Percentiles rank a stretch among this genome's conserved stretches.
phyloP scores from a whole-genome alignment of 2,797 vertebrate genomes.

The Anabas testudineus region DNA sequence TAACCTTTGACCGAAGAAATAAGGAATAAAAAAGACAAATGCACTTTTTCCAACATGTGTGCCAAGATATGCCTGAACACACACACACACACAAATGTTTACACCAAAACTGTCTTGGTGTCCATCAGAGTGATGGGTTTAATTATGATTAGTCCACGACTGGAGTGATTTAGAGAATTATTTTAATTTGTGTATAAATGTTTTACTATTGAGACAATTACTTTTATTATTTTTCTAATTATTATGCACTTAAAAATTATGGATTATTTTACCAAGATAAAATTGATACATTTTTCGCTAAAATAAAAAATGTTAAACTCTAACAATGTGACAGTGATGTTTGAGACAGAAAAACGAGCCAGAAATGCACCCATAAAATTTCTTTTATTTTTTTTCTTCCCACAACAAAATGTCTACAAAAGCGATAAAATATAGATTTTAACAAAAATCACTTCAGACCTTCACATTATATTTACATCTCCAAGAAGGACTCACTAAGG shows the following conservation, averaged over 20 bases:
- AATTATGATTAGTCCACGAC: slow-evolving; percentile 9
- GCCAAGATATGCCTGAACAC: neutral
- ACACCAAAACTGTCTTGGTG: neutral
- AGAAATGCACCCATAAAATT: slow-evolving; percentile 89
- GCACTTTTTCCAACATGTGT: slow-evolving; percentile 51
- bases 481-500: slow-evolving; percentile 88
- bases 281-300: neutral
- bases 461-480: slow-evolving; percentile 94
- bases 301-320: slow-evolving; percentile 16
- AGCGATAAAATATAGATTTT: slow-evolving; percentile 95
- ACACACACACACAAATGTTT: neutral
- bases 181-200: slow-evolving; percentile 19
- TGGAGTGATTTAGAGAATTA: neutral
- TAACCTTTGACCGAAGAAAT: slow-evolving; percentile 73
- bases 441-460: slow-evolving; percentile 94
- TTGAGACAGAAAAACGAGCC: slow-evolving; percentile 66
- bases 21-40: slow-evolving; percentile 56
- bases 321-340: slow-evolving; percentile 6
- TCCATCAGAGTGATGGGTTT: neutral
- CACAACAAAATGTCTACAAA: slow-evolving; percentile 97
- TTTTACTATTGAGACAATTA: neutral
- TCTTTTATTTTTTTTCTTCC: slow-evolving; percentile 90
- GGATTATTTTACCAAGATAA: neutral
- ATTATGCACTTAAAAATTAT: neutral
- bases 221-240: neutral